Percentiles rank a stretch among this genome's conserved stretches.
Evolutionary conservation across 2,888 invertebrate genomes (phyloP).

Genomic region (Cephus runcator): DNA sequence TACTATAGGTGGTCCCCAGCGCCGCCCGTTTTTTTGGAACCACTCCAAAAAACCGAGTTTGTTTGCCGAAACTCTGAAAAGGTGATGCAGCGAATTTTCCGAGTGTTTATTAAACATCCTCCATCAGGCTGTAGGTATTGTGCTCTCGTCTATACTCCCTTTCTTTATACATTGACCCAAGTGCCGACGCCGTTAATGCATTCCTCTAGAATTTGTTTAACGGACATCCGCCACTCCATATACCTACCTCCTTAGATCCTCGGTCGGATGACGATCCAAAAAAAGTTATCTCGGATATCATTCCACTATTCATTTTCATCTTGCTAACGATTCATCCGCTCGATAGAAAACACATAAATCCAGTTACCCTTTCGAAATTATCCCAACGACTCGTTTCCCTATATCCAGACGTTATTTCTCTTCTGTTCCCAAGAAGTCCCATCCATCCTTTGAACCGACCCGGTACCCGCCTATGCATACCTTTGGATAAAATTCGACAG

Average conservation of each 20-base stretch:
- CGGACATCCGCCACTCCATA: neutral
- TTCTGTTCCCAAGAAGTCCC: neutral
- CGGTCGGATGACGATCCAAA: neutral
- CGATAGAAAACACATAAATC: neutral
- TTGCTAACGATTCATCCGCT: neutral
- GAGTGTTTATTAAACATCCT: constrained; percentile 58
- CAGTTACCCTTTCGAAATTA: neutral
- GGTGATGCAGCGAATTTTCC: constrained; percentile 55
- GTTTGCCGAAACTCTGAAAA: constrained; percentile 46
- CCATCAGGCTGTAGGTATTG: constrained; percentile 18
- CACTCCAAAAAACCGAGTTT: constrained; percentile 39
- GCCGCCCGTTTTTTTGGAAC: constrained; percentile 39
- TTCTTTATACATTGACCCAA: neutral
- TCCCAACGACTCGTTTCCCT: neutral
- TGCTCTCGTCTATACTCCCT: neutral
- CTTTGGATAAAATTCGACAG: neutral
- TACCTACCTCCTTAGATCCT: neutral
- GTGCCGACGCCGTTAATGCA: constrained; percentile 25
- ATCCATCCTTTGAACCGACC: neutral
- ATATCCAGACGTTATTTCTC: neutral
- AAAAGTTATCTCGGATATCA: neutral
- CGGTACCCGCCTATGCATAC: neutral
- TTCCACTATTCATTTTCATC: neutral
- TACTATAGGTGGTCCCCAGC: neutral
- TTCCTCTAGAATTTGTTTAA: constrained; percentile 18